phyloP scores from a whole-genome alignment of 2,113 vertebrate genomes.

The Pluvialis apricaria region DNA sequence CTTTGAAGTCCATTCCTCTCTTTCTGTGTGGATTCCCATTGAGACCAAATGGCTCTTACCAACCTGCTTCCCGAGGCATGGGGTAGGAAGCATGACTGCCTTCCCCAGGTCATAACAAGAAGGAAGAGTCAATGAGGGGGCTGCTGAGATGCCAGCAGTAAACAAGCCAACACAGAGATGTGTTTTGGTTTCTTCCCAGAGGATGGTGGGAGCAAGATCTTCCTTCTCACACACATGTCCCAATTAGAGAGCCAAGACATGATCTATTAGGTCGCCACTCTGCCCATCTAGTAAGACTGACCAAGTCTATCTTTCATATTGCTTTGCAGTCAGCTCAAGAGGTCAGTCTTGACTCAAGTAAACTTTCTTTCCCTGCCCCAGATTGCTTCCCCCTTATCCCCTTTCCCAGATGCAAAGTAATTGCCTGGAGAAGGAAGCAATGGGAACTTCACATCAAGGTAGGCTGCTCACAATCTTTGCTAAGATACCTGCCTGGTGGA shows the following conservation, averaged over 20 bases:
- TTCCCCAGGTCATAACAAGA: background rate
- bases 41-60: slow-evolving; percentile 13
- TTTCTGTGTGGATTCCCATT: background rate
- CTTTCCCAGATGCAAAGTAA: background rate
- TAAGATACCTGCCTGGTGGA: background rate
- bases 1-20: slow-evolving; percentile 35
- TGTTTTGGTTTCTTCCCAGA: background rate
- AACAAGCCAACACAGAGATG: background rate
- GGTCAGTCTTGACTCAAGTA: background rate
- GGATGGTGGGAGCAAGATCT: background rate
- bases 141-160: background rate
- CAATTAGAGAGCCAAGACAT: background rate
- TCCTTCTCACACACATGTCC: accelerated
- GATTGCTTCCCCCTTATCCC: background rate
- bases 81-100: background rate
- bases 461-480: background rate
- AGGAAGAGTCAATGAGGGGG: background rate
- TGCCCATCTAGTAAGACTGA: background rate
- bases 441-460: background rate
- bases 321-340: background rate
- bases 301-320: background rate
- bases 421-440: background rate
- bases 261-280: background rate
- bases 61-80: background rate
- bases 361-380: background rate